Base-by-base conservation (phyloP, 2,888 invertebrate genomes). In the Lycophotia porphyrea region DNA sequence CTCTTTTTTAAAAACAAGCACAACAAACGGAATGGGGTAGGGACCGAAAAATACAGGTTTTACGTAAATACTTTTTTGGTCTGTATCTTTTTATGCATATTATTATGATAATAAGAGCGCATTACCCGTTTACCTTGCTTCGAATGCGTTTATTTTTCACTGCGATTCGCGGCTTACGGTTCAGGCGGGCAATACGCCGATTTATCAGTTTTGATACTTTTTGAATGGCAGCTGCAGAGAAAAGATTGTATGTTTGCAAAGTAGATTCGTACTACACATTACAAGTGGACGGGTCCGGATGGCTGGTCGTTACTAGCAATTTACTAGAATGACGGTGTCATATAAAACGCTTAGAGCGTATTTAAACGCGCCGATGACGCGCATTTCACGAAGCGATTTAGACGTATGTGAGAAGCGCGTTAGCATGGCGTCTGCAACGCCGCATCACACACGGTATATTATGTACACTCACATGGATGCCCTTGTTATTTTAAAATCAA, bases 61-160 rank as follows among this genome's bases (percentile, higher is more conserved):
- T 81, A 84, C 81, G 78, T 81, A 84, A 88, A 89, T 81, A 81
- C 86, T 87, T 91, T 91, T 90, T 90, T 91, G 88, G 88, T 88
- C 87, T 89, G 88, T 89, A 88, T 89, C 87, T 91, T 90, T 90
- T 91, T 92, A 34, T 91, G 92, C 91, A 92, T 92, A 94, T 95
- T 94, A 94, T 95, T 94, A 94, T 94, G 92, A 93, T 94, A 94
- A 95, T 94, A 94, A 93, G 93, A 91, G 93, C 86, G 92, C 93
- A 94, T 94, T 94, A 93, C 93, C 91, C 93, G 93, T 94, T 94
- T 94, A 94, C 92, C 90, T 88, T 87, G 91, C 91, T 85, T 91
- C 91, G 92, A 93, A 93, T 94, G 93, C 93, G 91, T 93, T 93
- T 93, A 93, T 94, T 94, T 94, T 93, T 93, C 92, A 87, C 91